Evolutionary conservation across 2,888 invertebrate species (phyloP), one percentile per base, ranked within the genome.

Genomic region (Brachyptera risi): DNA sequence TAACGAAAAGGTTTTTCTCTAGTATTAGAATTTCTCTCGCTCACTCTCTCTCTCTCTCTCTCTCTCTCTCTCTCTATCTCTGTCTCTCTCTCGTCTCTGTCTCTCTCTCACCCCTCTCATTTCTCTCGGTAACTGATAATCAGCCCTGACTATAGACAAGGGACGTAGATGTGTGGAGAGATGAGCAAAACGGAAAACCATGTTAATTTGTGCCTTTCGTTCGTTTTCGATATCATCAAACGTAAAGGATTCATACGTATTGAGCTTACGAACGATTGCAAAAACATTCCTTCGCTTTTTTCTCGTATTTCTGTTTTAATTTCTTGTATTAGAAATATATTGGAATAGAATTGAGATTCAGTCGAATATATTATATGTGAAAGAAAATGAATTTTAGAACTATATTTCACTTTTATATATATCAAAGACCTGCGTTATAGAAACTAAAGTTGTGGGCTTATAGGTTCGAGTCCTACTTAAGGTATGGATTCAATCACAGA

Each of bases 151-250:
- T 21, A 51, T 27, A 26, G 31, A 27, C 50, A 31, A 27, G 31
- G 31, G 51, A n/a, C n/a, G n/a, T n/a, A n/a, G n/a, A n/a, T n/a
- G n/a, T n/a, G n/a, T n/a, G n/a, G n/a, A n/a, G n/a, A n/a, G 51
- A 19, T n/a, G 44, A 44, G 19, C 19, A 19, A 44, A 51, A 51
- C 51, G 31, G 49, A 51, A 51, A 51, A 51, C 19, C 51, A 27
- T 51, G 51, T 51, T 51, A 27, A 51, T 51, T 51, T 51, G 31
- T 17, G 19, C 44, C 44, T 44, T 26, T 27, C 51, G 51, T 31
- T 49, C 51, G 51, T 27, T 51, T 51, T 51, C 51, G 17, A 31
- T 31, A 51, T 51, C 31, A 15, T 7, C n/a, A 51, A n/a, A n/a
- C n/a, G n/a, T n/a, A n/a, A n/a, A 51, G 19, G 44, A 44, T 44